Percentiles rank a stretch among this genome's conserved stretches.
phyloP scores from a whole-genome alignment of 2,888 invertebrate genomes.

The Strigamia maritima region DNA sequence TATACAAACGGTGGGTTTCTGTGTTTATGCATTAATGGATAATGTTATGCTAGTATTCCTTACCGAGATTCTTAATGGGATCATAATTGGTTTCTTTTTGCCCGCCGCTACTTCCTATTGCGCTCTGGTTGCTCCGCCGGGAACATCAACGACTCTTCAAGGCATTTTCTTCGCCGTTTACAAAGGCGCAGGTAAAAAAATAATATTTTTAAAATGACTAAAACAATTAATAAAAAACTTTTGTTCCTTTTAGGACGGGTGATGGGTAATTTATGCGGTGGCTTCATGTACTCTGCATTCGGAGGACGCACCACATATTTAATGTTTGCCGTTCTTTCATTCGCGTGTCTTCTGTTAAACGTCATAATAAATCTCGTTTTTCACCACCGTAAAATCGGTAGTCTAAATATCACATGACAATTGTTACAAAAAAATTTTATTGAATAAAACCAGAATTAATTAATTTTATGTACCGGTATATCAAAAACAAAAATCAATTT shows the following conservation, averaged over 20 bases:
- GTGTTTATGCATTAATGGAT: background rate
- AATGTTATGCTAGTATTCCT: background rate
- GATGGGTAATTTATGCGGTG: conserved; percentile 22
- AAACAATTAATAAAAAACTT: background rate
- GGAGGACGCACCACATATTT: conserved; percentile 31
- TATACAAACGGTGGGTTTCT: background rate
- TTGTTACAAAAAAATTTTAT: background rate
- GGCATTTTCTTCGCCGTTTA: conserved; percentile 14
- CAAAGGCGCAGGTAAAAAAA: conserved; percentile 36
- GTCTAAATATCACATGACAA: background rate
- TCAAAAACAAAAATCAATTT: background rate
- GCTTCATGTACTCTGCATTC: background rate
- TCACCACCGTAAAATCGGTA: background rate
- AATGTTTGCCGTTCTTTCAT: background rate
- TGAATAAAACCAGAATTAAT: background rate
- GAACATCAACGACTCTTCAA: background rate
- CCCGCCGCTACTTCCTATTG: conserved; percentile 13
- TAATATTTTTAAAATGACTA: background rate
- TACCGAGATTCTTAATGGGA: conserved; percentile 14
- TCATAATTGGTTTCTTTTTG: background rate
- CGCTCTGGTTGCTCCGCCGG: background rate
- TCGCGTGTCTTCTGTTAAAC: background rate
- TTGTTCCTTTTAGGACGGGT: conserved; percentile 19
- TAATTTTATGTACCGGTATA: too few relatives aligned
- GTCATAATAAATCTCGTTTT: background rate